Evolutionary conservation across 2,888 invertebrate genomes (phyloP).

Genomic region (Lithophane semibrunnea): DNA sequence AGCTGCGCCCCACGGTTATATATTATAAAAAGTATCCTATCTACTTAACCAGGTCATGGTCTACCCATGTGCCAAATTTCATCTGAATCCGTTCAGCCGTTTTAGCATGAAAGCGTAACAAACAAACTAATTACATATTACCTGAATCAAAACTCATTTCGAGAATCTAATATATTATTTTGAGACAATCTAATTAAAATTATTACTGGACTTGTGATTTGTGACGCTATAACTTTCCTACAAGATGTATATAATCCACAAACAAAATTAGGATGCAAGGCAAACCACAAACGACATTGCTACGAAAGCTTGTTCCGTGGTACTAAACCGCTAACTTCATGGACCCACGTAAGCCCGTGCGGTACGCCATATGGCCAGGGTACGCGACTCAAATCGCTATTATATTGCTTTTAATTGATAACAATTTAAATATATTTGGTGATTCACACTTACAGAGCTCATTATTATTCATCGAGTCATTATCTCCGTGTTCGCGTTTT

Average conservation of each 20-base stretch:
- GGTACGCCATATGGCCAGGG: slow-evolving; percentile 86
- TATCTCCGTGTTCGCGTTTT: slow-evolving; percentile 88
- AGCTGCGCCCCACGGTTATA: too few species aligned
- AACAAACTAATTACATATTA: too few species aligned
- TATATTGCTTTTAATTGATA: slow-evolving; percentile 91
- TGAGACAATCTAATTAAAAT: not conserved
- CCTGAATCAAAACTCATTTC: too few species aligned
- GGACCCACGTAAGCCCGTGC: slow-evolving; percentile 80
- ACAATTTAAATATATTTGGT: slow-evolving; percentile 91
- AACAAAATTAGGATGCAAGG: not conserved
- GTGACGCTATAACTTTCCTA: not conserved
- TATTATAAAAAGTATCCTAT: too few species aligned
- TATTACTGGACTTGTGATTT: not conserved
- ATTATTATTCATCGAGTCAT: slow-evolving; percentile 90
- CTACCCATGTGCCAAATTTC: too few species aligned
- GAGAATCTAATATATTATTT: too few species aligned
- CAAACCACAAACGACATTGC: not conserved
- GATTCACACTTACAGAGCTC: slow-evolving; percentile 90
- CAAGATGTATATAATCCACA: not conserved
- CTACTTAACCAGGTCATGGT: too few species aligned
- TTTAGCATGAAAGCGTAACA: too few species aligned
- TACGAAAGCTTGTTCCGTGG: not conserved
- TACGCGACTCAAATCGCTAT: slow-evolving; percentile 89
- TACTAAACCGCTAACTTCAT: slow-evolving; percentile 62
- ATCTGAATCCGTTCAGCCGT: too few species aligned